Conservation (phyloP, 2,797 vertebrate species). For the Periparus ater region DNA sequence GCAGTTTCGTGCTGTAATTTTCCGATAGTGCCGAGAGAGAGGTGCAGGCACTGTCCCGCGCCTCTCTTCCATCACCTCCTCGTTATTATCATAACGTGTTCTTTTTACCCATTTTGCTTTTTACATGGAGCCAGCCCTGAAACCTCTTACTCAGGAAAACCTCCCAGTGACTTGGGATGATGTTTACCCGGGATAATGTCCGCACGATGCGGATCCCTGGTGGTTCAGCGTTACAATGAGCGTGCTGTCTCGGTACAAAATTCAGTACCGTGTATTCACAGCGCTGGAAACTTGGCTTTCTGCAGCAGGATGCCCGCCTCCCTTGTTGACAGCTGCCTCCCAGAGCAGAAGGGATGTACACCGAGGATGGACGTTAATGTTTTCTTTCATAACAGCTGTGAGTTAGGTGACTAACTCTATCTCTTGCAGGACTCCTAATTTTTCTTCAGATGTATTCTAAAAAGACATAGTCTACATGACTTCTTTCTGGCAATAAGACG, state of each 20-base stretch:
- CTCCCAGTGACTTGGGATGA: background rate
- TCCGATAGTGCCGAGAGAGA: background rate
- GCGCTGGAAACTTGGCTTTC: background rate
- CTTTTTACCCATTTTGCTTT: background rate
- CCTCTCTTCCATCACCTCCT: background rate
- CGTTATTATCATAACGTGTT: background rate
- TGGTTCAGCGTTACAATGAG: accelerated
- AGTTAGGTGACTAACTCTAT: background rate
- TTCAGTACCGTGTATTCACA: background rate
- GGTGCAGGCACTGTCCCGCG: background rate
- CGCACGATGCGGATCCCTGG: background rate
- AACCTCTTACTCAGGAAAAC: background rate
- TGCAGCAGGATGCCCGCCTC: background rate
- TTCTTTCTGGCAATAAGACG: background rate
- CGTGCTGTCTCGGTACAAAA: background rate
- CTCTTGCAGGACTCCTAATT: background rate
- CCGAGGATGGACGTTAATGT: background rate
- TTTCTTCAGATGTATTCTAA: background rate
- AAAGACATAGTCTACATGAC: background rate
- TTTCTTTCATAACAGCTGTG: background rate
- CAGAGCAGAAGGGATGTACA: background rate
- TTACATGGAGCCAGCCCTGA: background rate
- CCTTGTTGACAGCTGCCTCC: background rate
- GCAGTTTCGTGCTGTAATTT: accelerated
- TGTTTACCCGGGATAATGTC: background rate